phyloP scores from a whole-genome alignment of 2,113 vertebrate species.

The Pygoscelis adeliae region DNA sequence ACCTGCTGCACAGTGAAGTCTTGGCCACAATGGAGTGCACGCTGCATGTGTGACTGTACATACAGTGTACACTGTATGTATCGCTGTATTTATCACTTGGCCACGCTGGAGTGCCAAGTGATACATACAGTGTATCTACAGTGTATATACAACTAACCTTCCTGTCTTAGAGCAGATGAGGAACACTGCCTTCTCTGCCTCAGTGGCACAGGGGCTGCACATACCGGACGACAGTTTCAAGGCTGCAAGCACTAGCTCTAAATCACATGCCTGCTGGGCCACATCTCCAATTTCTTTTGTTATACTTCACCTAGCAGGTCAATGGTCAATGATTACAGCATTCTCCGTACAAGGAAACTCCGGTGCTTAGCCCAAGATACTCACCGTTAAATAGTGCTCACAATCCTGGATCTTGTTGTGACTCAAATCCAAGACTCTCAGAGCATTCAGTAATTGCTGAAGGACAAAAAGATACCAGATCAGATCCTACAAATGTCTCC shows the following conservation, averaged over 20 bases:
- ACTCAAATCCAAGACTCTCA: conserved; percentile 90
- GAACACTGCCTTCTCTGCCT: background rate
- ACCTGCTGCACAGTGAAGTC: background rate
- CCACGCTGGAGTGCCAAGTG: background rate
- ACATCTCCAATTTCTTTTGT: background rate
- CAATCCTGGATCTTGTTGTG: conserved; percentile 93
- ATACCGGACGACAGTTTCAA: background rate
- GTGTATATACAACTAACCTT: background rate
- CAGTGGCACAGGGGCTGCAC: background rate
- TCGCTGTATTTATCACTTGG: accelerated
- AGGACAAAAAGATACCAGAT: background rate
- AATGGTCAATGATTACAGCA: background rate
- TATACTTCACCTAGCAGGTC: background rate
- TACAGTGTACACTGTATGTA: background rate
- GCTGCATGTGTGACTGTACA: background rate
- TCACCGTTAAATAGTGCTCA: conserved; percentile 81
- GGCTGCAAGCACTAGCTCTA: background rate
- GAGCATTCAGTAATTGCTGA: conserved; percentile 87
- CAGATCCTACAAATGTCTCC: background rate
- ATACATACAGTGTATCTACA: background rate
- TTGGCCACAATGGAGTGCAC: background rate
- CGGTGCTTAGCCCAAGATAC: background rate
- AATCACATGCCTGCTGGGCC: background rate
- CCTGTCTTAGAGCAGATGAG: background rate
- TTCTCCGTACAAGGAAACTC: background rate